These are phyloP conservation scores for Phalangium opilio DNA, from an alignment of 2,888 invertebrate species.

Conservation along the genomic window DNA sequence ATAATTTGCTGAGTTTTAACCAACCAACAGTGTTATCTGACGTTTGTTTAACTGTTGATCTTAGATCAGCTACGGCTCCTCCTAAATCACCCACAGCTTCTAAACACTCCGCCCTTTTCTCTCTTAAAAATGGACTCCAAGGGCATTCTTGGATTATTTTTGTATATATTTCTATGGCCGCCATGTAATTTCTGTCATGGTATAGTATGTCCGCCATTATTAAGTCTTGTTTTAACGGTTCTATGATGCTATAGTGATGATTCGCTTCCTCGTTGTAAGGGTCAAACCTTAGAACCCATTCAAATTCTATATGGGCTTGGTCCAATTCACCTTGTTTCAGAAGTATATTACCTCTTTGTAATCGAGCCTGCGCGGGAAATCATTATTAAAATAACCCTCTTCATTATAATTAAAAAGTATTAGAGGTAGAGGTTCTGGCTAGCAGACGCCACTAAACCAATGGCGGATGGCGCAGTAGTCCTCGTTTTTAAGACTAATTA, in stretches of 20 bases:
- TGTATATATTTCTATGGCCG: constrained; percentile 49
- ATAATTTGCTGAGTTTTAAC: constrained; percentile 60
- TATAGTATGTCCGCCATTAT: constrained; percentile 46
- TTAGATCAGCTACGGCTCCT: constrained; percentile 77
- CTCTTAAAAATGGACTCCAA: constrained; percentile 69
- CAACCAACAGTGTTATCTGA: constrained; percentile 82
- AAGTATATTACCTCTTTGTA: constrained; percentile 71
- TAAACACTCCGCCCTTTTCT: constrained; percentile 72
- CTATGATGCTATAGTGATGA: constrained; percentile 48
- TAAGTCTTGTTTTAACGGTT: constrained; percentile 46
- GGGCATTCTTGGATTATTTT: constrained; percentile 64
- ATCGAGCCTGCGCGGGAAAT: constrained; percentile 38
- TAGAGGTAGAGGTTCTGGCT: no score
- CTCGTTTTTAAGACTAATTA: no score
- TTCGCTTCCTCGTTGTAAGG: constrained; percentile 61
- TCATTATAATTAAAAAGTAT: no score
- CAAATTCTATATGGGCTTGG: constrained; percentile 64
- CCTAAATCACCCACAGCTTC: constrained; percentile 59
- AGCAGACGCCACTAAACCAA: no score
- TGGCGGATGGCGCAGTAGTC: no score
- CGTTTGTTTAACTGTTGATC: constrained; percentile 72
- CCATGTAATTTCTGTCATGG: constrained; percentile 40
- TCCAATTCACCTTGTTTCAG: constrained; percentile 69
- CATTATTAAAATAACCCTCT: no score
- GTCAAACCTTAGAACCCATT: constrained; percentile 58